Evolutionary conservation across 2,113 vertebrate species (phyloP).

Genomic region (Psammodynastes pulverulentus): DNA sequence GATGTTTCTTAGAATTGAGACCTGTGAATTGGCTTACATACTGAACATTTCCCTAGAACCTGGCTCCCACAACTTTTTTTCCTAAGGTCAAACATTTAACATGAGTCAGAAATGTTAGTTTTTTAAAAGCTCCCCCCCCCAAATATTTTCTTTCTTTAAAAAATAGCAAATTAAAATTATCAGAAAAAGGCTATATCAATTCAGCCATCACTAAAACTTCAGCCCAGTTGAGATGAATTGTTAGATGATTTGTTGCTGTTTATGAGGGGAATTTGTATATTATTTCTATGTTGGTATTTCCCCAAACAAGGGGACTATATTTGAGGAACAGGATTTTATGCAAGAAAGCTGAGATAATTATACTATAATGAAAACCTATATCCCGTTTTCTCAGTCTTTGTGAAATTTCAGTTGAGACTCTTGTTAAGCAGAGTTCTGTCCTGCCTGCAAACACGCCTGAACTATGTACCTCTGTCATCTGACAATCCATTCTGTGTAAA

Average conservation of each 20-base stretch:
- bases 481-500: neutral
- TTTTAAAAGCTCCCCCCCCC: neutral
- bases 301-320: neutral
- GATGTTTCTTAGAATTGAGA: neutral
- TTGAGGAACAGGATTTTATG: neutral
- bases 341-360: neutral
- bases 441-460: conserved; percentile 16
- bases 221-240: neutral
- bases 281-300: neutral
- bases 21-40: neutral
- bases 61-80: neutral
- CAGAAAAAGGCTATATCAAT: neutral
- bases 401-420: conserved; percentile 32
- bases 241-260: neutral
- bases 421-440: neutral
- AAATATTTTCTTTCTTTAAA: neutral
- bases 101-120: neutral
- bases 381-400: neutral
- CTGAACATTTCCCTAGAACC: neutral
- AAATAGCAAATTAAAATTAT: neutral
- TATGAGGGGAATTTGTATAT: neutral
- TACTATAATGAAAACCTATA: neutral
- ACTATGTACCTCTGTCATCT: conserved; percentile 10
- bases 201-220: neutral
- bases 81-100: neutral